Evolutionary conservation across 2,113 vertebrate species (phyloP).

Genomic region (Archocentrus centrarchus): DNA sequence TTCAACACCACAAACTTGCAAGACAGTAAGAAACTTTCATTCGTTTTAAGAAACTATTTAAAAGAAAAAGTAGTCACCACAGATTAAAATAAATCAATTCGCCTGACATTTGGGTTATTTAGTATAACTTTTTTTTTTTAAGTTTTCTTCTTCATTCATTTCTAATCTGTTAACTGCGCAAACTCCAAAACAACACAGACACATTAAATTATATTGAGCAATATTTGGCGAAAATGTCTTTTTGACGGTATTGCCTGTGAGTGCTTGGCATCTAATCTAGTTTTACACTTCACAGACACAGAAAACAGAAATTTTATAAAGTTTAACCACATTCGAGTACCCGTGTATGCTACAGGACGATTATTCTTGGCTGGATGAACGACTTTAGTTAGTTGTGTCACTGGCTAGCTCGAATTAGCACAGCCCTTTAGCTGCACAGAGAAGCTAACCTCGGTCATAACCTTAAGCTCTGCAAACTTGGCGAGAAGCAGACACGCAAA

Average conservation of each 20-base stretch:
- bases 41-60: fast-evolving
- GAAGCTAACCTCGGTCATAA: conserved; percentile 48
- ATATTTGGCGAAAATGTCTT: neutral
- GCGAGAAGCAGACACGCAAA: conserved; percentile 25
- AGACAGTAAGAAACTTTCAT: neutral
- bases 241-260: neutral
- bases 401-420: conserved; percentile 37
- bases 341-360: neutral
- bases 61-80: neutral
- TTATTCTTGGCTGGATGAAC: neutral
- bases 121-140: neutral
- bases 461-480: conserved; percentile 29
- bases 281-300: neutral
- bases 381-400: conserved; percentile 23
- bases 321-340: neutral
- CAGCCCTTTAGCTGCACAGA: conserved; percentile 57
- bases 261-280: neutral
- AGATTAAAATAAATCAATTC: neutral
- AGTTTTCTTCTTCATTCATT: neutral
- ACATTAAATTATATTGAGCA: neutral
- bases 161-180: neutral
- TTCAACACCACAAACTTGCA: neutral
- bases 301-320: neutral
- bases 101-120: neutral
- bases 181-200: neutral